Evolutionary conservation across 2,797 vertebrate genomes (phyloP).

Genomic region (Enteromius argenteus): DNA sequence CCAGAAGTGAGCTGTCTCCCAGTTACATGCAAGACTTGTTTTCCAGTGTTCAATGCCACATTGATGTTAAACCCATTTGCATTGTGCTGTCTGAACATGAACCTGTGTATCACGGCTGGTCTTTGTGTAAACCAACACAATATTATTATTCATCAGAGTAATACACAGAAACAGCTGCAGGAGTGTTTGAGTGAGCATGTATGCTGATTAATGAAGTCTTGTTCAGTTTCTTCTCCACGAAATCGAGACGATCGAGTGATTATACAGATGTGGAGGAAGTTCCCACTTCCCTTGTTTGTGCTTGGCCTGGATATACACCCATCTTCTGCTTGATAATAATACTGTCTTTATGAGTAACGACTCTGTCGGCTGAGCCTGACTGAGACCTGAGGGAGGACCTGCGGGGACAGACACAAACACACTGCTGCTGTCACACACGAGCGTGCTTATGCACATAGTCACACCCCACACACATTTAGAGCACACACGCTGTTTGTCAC

Average conservation of each 20-base stretch:
- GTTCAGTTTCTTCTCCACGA: conserved; percentile 35
- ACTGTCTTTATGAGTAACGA: conserved; percentile 88
- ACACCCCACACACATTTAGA: conserved; percentile 44
- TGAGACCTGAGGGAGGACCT: conserved; percentile 83
- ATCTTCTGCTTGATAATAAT: conserved; percentile 90
- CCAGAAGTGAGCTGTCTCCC: not conserved
- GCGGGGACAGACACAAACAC: conserved; percentile 76
- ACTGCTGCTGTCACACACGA: conserved; percentile 42
- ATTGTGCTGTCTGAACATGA: conserved; percentile 7
- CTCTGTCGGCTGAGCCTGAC: conserved; percentile 81
- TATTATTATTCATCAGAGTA: conserved; percentile 34
- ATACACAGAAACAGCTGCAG: conserved; percentile 41
- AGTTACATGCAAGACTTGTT: not conserved
- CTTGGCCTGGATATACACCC: conserved; percentile 84
- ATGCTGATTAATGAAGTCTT: conserved; percentile 25
- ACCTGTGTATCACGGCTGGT: not conserved
- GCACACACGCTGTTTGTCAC: conserved; percentile 37
- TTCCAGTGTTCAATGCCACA: not conserved
- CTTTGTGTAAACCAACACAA: conserved; percentile 30
- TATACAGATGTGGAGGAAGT: conserved; percentile 83
- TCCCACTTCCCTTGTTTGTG: conserved; percentile 77
- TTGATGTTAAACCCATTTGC: not conserved
- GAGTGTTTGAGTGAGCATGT: conserved; percentile 56
- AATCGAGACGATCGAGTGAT: conserved; percentile 69
- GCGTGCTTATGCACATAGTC: conserved; percentile 23